A percentile compares a stretch with the other conserved stretches of the same genome.
phyloP scores from a whole-genome alignment of 2,113 vertebrate species.

The Morone saxatilis region DNA sequence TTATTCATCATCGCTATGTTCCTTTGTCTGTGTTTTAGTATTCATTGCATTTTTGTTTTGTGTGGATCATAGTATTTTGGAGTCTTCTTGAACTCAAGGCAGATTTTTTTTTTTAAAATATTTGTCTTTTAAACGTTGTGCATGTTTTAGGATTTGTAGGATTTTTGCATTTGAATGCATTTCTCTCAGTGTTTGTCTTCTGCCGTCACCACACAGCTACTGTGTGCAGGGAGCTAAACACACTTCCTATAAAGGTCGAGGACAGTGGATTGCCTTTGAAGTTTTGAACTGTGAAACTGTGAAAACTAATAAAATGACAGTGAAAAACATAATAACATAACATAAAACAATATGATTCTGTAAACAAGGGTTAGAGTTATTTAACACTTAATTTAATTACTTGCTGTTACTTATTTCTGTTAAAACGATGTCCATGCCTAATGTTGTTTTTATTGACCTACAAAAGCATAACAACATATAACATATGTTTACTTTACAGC shows the following conservation, averaged over 20 bases:
- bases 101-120: neutral
- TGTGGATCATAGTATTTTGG: neutral
- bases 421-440: too few species aligned
- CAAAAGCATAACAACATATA: too few species aligned
- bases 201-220: neutral
- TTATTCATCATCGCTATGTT: neutral
- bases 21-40: too few species aligned
- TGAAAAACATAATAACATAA: neutral
- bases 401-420: too few species aligned
- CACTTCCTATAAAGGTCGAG: neutral
- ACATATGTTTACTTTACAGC: too few species aligned
- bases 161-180: neutral
- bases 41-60: neutral
- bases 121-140: neutral
- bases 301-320: neutral
- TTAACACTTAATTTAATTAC: too few species aligned
- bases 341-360: neutral
- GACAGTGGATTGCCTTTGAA: neutral
- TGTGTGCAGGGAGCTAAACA: neutral
- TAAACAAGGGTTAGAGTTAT: neutral
- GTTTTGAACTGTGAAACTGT: neutral
- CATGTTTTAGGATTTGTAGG: neutral
- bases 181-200: neutral
- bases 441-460: neutral
- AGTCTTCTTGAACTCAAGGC: neutral